Evolutionary conservation across 1,140 invertebrate species (phyloP), one percentile per base, ranked within the genome.

Genomic region (Zaprionus camerounensis): DNA sequence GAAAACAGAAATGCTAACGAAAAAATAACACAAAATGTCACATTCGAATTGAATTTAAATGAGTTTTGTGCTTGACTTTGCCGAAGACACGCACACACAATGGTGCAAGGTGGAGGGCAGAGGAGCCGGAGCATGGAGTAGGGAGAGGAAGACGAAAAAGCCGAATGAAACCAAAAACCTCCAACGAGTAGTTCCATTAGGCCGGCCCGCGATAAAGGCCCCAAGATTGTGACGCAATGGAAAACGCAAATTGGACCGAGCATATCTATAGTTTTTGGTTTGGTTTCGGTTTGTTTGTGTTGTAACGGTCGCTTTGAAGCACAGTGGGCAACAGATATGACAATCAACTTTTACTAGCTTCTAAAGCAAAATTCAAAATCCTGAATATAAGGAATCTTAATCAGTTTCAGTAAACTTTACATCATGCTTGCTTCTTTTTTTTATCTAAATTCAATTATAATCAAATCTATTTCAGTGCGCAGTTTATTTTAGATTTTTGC

Each of bases 41-140:
- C 82, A 85, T 90, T 90, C 76, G 76, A 90, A 90, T 90, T 90
- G 85, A 90, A 90, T 90, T 91, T 80, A 91, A 90, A 90, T 90
- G 81, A 90, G 81, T 90, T 90, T 82, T 77, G 57, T 69, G 71
- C 59, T 75, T 26, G 53, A 62, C 79, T 51, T 51, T 72, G 58
- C 59, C 59, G 20, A 38, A 71, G 55, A 55, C 61, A 77, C 68
- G 56, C 59, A 56, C 51, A 56, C 51, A 38, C 38, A 55, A 41
- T 31, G 49, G 58, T 28, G 11, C 28, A 22, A 57, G 11, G 28
- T 28, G 34, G 20, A 34, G 24, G 51, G 6, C 22, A 12, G 46
- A 11, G 46, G 3, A 5, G 7, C 7, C 13, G 22, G 49, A 56
- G 49, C 51, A 34, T n/a, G 15, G 17, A 51, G 34, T 6, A n/a